Evolutionary conservation across 2,888 invertebrate genomes (phyloP).

Genomic region (Drosophila cracens): DNA sequence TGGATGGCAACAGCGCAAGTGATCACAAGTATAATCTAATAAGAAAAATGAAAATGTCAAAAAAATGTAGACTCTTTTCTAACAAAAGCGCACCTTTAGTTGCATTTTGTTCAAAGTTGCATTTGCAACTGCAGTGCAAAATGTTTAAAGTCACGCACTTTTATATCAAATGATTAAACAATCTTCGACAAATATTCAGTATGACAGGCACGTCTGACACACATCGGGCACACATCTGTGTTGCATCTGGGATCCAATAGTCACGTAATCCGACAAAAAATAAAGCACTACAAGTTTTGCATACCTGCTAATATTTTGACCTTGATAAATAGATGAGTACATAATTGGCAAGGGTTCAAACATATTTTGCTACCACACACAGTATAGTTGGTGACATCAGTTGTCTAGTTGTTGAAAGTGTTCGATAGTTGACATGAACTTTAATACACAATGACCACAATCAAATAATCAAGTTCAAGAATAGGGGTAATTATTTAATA

Average conservation of each 20-base stretch:
- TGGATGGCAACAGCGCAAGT: constrained; percentile 16
- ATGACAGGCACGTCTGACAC: constrained; percentile 64
- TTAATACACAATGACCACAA: neutral
- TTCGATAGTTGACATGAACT: constrained; percentile 8
- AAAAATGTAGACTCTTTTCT: neutral
- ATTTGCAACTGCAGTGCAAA: constrained; percentile 58
- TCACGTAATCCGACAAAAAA: constrained; percentile 60
- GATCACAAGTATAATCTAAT: constrained; percentile 30
- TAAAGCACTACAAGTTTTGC: constrained; percentile 30
- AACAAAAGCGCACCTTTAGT: constrained; percentile 48
- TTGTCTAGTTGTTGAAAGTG: constrained; percentile 8
- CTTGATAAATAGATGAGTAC: constrained; percentile 61
- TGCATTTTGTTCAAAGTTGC: constrained; percentile 53
- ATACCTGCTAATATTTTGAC: constrained; percentile 43
- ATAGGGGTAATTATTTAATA: constrained; percentile 3
- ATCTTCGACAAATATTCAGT: constrained; percentile 7
- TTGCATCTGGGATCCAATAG: constrained; percentile 60
- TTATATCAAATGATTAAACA: constrained; percentile 65
- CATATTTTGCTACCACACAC: constrained; percentile 6
- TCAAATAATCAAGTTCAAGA: constrained; percentile 43
- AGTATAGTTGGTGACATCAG: constrained; percentile 9
- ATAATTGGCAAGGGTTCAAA: constrained; percentile 68
- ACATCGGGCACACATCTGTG: constrained; percentile 58
- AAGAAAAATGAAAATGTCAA: neutral
- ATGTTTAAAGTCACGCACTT: constrained; percentile 53